Evolutionary conservation across 1,140 invertebrate species (phyloP), one percentile per base, ranked within the genome.

Genomic region (Drosophila rhopaloa): DNA sequence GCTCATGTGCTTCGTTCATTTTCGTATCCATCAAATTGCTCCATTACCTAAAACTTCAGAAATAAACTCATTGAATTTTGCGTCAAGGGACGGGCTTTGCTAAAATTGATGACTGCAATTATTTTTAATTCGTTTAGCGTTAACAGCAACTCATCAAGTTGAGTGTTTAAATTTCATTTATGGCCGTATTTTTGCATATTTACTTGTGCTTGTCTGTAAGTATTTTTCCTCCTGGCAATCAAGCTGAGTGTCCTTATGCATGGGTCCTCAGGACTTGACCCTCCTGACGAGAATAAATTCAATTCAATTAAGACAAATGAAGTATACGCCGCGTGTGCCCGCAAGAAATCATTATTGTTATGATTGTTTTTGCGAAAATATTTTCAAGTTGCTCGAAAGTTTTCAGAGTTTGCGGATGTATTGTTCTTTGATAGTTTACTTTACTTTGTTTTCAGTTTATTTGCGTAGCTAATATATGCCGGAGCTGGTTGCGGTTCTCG

Each of bases 71-170:
- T 37, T 55, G 38, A 32, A 38, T 37, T 48, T 41, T 53, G 44
- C 37, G 48, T 47, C 50, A 59, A 50, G 43, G 46, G 37, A 44
- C 24, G 46, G 62, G 19, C 74, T 48, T 44, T 35, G 68, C 38
- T 57, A 8, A 71, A 86, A 86, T 86, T 88, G 83, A 88, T 86
- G 83, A 76, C 47, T 56, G 56, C 65, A 81, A 82, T 88, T 88
- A 82, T 61, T 86, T 86, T 86, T 86, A 88, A 86, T 86, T 86
- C 66, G 53, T 86, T 81, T 74, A 73, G 59, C 83, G 70, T 82
- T 82, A 88, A 82, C 83, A 77, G 83, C 82, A 88, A 88, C 82
- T 82, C 82, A 86, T 86, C 82, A 88, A 86, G 83, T 72, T 88
- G 66, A 88, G 83, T 88, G 79, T 88, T 88, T 79, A 86, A 85